These are phyloP conservation scores for Epinotia ramella DNA, from an alignment of 2,888 invertebrate genomes.

Conservation along the genomic window DNA sequence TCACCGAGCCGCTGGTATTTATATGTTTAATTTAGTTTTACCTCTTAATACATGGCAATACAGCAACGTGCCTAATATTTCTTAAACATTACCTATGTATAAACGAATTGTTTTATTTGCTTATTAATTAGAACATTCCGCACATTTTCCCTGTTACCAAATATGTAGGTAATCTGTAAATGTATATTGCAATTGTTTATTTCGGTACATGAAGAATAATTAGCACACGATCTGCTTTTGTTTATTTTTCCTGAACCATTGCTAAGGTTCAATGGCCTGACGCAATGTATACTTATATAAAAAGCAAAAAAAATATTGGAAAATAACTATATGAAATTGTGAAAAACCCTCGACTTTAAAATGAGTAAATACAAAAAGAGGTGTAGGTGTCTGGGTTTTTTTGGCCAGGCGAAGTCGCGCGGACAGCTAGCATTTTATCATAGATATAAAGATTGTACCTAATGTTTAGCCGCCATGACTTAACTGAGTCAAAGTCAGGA, in stretches of 20 bases:
- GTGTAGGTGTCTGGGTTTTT: no score
- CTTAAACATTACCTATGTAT: neutral
- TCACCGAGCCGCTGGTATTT: no score
- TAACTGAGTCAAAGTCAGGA: conserved; percentile 5
- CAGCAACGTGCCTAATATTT: neutral
- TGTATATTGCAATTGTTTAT: conserved; percentile 7
- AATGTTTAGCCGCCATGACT: neutral
- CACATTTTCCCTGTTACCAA: conserved; percentile 5
- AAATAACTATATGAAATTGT: no score
- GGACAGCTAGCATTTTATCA: no score
- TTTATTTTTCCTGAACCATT: neutral
- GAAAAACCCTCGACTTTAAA: no score
- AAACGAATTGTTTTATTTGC: neutral
- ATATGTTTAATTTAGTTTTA: neutral
- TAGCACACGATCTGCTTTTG: neutral
- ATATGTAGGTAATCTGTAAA: neutral
- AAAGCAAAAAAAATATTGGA: no score
- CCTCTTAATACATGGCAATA: neutral
- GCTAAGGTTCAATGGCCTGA: conserved; percentile 7
- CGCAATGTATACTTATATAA: no score
- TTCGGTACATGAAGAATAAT: conserved; percentile 7
- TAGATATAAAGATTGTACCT: no score
- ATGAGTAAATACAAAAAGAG: no score
- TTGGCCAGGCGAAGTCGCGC: no score
- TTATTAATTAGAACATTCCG: neutral